Evolutionary conservation across 2,888 invertebrate species (phyloP).

Genomic region (Drosophila fulvimacula): DNA sequence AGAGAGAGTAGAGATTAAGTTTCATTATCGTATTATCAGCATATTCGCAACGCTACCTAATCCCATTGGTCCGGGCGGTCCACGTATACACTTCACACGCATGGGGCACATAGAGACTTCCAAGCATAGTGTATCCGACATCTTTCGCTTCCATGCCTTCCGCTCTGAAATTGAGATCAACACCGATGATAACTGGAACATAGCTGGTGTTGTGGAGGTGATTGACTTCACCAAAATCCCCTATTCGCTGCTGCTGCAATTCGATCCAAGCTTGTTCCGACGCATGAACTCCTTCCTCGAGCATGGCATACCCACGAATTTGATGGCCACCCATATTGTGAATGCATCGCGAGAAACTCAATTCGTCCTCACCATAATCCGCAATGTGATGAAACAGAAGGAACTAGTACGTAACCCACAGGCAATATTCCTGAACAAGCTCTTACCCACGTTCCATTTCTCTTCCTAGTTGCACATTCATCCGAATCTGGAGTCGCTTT

Average conservation of each 20-base stretch:
- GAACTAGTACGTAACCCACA: conserved; percentile 67
- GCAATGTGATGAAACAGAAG: conserved; percentile 81
- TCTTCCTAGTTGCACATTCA: conserved; percentile 75
- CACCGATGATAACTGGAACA: conserved; percentile 86
- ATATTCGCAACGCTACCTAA: conserved; percentile 80
- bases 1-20: background rate
- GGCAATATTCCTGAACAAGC: background rate
- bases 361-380: conserved; percentile 73
- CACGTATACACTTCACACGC: conserved; percentile 86
- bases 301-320: conserved; percentile 77
- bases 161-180: conserved; percentile 80
- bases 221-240: conserved; percentile 86
- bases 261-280: conserved; percentile 73
- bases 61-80: conserved; percentile 84
- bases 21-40: conserved; percentile 44
- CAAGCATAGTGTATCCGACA: conserved; percentile 72
- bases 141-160: conserved; percentile 79
- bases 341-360: conserved; percentile 81
- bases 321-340: conserved; percentile 79
- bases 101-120: conserved; percentile 84
- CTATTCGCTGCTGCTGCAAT: conserved; percentile 76
- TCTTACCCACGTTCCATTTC: background rate
- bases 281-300: conserved; percentile 81
- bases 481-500: conserved; percentile 77
- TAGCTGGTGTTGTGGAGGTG: conserved; percentile 86